Evolutionary conservation across 1,140 invertebrate genomes (phyloP), one percentile per base, ranked within the genome.

Genomic region (Leguminivora glycinivorella): DNA sequence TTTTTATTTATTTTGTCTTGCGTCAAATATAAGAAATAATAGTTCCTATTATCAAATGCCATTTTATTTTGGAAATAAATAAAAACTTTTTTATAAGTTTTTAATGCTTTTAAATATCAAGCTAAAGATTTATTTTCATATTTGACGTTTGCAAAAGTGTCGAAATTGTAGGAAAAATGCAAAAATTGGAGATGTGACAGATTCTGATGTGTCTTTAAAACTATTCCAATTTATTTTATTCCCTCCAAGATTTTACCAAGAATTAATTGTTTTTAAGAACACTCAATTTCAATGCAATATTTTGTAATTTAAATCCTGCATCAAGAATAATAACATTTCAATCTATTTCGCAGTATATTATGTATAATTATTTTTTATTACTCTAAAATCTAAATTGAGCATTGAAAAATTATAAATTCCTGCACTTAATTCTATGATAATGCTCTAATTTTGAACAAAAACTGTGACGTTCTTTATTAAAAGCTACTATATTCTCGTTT

Each of bases 391-490:
- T 40, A 63, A 29, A 29, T 26, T 63, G 31, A 63, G 31, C 25
- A 63, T 34, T 63, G 24, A 34, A 29, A 29, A 63, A 60, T 60
- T 38, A 60, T 63, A 26, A 6, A 63, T 29, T 26, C 6, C 47
- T 52, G 19, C 17, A 52, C 17, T 52, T n/a, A n/a, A n/a, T n/a
- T 52, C 2, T 2, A 10, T 22, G 6, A 43, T n/a, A 22, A 22
- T 52, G 47, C 47, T 52, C 47, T 74, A 77, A 77, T 79, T 75
- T 77, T 73, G 72, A 67, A 67, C 71, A 73, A 74, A 67, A 72
- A n/a, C n/a, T n/a, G n/a, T n/a, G n/a, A n/a, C n/a, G n/a, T n/a
- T n/a, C n/a, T n/a, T n/a, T n/a, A n/a, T n/a, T n/a, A n/a, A n/a
- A n/a, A n/a, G n/a, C n/a, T n/a, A n/a, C n/a, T n/a, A n/a, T n/a